Evolutionary conservation across 2,113 vertebrate genomes (phyloP).

Genomic region (Dasyurus viverrinus): DNA sequence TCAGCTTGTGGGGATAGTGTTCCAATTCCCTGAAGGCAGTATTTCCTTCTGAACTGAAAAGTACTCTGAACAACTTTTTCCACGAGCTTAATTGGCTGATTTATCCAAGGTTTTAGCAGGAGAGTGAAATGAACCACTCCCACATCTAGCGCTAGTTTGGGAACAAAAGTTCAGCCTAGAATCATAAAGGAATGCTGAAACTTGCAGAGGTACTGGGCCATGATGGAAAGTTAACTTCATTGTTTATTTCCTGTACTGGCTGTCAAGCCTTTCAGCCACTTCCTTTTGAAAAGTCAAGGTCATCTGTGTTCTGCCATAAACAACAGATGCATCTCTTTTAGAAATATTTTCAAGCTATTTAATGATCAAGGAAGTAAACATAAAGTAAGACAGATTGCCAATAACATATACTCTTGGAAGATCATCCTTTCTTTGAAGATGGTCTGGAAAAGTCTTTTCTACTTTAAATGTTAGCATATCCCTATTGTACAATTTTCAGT

Average conservation of each 20-base stretch:
- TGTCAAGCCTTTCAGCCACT: slow-evolving; percentile 93
- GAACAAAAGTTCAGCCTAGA: slow-evolving; percentile 88
- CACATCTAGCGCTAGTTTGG: slow-evolving; percentile 88
- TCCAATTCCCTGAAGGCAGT: slow-evolving; percentile 90
- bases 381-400: slow-evolving; percentile 82
- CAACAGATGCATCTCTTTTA: slow-evolving; percentile 89
- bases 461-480: slow-evolving; percentile 93
- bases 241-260: slow-evolving; percentile 90
- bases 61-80: slow-evolving; percentile 92
- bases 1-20: slow-evolving; percentile 92
- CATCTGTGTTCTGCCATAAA: slow-evolving; percentile 92
- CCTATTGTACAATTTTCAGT: slow-evolving; percentile 91
- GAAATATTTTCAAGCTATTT: slow-evolving; percentile 91
- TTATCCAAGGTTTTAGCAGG: slow-evolving; percentile 89
- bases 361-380: slow-evolving; percentile 37
- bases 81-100: slow-evolving; percentile 94
- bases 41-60: slow-evolving; percentile 96
- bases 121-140: slow-evolving; percentile 95
- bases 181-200: slow-evolving; percentile 91
- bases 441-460: slow-evolving; percentile 89
- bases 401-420: slow-evolving; percentile 95
- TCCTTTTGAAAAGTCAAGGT: slow-evolving; percentile 96
- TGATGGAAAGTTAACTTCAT: slow-evolving; percentile 93
- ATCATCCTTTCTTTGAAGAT: slow-evolving; percentile 89
- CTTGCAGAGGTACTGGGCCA: slow-evolving; percentile 94